phyloP scores from a whole-genome alignment of 2,888 invertebrate genomes.

The Hirtodrosophila confusa region DNA sequence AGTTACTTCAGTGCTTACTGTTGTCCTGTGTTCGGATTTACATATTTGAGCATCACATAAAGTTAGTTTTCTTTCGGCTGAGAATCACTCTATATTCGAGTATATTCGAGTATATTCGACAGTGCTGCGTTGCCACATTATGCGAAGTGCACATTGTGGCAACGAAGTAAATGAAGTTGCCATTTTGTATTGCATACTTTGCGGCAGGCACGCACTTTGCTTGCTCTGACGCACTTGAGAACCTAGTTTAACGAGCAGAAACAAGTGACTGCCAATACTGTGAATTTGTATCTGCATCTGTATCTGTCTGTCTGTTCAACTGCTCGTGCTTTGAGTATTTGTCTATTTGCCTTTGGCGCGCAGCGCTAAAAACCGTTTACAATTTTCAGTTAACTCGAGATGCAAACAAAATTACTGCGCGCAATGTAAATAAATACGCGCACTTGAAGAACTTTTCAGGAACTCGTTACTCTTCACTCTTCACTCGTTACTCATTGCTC shows the following conservation, averaged over 20 bases:
- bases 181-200: slow-evolving; percentile 50
- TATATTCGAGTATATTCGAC: not conserved
- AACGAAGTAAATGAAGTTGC: slow-evolving; percentile 47
- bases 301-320: slow-evolving; percentile 5
- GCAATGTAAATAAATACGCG: slow-evolving; percentile 62
- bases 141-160: slow-evolving; percentile 18
- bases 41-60: not conserved
- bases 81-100: too few species aligned
- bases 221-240: slow-evolving; percentile 47
- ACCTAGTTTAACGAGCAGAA: slow-evolving; percentile 49
- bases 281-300: slow-evolving; percentile 20
- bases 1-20: too few species aligned
- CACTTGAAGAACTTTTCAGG: slow-evolving; percentile 38
- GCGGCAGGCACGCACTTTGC: slow-evolving; percentile 35
- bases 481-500: slow-evolving; percentile 10
- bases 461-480: slow-evolving; percentile 7
- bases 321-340: slow-evolving; percentile 2
- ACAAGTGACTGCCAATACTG: slow-evolving; percentile 46
- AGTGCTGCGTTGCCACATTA: slow-evolving; percentile 25
- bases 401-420: slow-evolving; percentile 57
- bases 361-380: slow-evolving; percentile 50
- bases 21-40: not conserved
- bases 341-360: slow-evolving; percentile 39
- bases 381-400: slow-evolving; percentile 44
- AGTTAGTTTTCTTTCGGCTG: too few species aligned